Evolutionary conservation across 2,797 vertebrate genomes (phyloP).

Genomic region (Poecile montanus): DNA sequence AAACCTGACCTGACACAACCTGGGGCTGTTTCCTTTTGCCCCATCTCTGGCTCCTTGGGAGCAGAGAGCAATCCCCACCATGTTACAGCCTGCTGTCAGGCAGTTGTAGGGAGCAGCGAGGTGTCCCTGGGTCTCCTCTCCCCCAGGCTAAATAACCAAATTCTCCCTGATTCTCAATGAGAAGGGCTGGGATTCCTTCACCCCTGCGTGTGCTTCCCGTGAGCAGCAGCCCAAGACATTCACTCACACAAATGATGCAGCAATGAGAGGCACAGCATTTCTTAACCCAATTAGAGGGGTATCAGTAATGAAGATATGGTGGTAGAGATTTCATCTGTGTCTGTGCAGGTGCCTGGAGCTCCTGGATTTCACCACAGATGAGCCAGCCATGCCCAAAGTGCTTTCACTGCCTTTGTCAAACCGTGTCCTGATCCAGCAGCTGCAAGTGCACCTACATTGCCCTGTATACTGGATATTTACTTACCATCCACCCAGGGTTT

Average conservation of each 20-base stretch:
- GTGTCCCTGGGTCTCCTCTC: background rate
- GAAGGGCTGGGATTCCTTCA: background rate
- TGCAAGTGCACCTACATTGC: background rate
- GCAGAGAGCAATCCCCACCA: background rate
- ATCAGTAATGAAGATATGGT: background rate
- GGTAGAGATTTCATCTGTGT: background rate
- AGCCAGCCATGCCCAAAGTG: background rate
- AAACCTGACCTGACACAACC: background rate
- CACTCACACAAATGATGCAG: background rate
- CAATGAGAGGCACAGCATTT: background rate
- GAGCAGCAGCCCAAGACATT: background rate
- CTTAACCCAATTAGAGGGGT: background rate
- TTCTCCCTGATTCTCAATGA: background rate
- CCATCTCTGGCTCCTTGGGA: background rate
- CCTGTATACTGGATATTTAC: background rate
- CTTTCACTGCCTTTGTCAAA: background rate
- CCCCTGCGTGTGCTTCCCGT: rapidly evolving
- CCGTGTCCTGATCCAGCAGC: background rate
- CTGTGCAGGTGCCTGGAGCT: background rate
- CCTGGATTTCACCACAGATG: background rate
- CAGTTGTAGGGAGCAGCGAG: background rate
- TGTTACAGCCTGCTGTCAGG: background rate
- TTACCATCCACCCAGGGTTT: background rate
- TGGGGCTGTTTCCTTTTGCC: background rate
- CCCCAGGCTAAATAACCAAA: background rate